phyloP scores from a whole-genome alignment of 2,888 invertebrate species.

The Cetonia aurata region DNA sequence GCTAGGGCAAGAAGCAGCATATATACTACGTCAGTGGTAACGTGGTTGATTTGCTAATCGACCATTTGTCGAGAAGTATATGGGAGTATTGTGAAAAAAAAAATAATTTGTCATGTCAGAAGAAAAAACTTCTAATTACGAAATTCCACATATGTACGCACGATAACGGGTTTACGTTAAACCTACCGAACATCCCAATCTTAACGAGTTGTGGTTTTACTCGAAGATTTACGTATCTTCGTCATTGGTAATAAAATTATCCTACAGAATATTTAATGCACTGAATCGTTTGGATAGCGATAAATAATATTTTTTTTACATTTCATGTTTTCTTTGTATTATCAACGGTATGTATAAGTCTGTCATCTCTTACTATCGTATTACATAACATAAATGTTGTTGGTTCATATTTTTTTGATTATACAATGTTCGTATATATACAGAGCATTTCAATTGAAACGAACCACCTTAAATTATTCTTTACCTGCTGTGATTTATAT shows the following conservation, averaged over 20 bases:
- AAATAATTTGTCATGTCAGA: not conserved
- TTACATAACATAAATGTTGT: conserved; percentile 24
- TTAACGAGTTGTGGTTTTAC: not conserved
- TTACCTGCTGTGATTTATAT: no score
- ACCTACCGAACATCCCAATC: not conserved
- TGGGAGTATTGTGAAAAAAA: conserved; percentile 5
- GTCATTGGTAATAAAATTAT: conserved; percentile 1
- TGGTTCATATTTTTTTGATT: no score
- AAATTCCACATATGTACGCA: not conserved
- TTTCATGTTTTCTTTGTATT: conserved; percentile 4
- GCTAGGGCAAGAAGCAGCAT: not conserved
- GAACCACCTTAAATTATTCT: no score
- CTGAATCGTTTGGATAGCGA: not conserved
- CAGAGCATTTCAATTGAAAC: no score
- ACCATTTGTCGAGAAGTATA: conserved; percentile 7
- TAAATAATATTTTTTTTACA: conserved; percentile 2
- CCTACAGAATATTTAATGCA: not conserved
- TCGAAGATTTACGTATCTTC: conserved; percentile 3
- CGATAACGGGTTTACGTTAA: not conserved
- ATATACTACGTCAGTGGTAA: conserved; percentile 1
- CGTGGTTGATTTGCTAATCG: conserved; percentile 14
- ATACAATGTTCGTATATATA: no score
- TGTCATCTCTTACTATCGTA: conserved; percentile 9
- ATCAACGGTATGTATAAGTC: conserved; percentile 13
- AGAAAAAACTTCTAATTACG: conserved; percentile 1